These are phyloP conservation scores for Luffia ferchaultella DNA, from an alignment of 2,888 invertebrate genomes.

Conservation along the genomic window DNA sequence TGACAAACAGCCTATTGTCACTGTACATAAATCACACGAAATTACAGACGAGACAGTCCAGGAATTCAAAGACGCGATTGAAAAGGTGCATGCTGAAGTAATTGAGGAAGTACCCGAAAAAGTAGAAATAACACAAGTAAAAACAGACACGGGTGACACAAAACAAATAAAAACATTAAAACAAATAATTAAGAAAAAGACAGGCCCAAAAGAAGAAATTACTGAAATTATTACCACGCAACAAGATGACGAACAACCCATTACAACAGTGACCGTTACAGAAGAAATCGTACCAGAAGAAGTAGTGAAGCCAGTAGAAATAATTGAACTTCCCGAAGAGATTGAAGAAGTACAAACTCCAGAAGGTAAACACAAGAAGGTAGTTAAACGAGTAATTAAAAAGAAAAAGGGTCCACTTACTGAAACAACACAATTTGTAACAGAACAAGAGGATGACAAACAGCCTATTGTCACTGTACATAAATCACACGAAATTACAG, in stretches of 20 bases:
- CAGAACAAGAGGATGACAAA: conserved; percentile 39
- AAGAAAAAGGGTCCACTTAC: conserved; percentile 27
- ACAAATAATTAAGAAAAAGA: conserved; percentile 25
- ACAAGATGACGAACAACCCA: conserved; percentile 23
- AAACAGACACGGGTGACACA: conserved; percentile 20
- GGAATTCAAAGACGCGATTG: background rate
- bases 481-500: conserved; percentile 24
- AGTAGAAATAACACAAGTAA: conserved; percentile 27
- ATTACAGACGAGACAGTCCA: background rate
- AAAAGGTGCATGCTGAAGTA: conserved; percentile 1
- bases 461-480: conserved; percentile 24
- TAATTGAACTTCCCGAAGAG: conserved; percentile 22
- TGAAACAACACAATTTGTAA: conserved; percentile 49
- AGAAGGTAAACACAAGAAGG: conserved; percentile 2
- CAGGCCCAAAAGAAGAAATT: conserved; percentile 30
- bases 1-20: background rate
- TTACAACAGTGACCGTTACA: conserved; percentile 21
- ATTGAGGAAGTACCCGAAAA: conserved; percentile 33
- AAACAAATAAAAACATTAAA: conserved; percentile 19
- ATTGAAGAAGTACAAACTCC: conserved; percentile 5
- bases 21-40: no score
- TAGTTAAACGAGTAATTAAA: conserved; percentile 21
- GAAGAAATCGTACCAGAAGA: conserved; percentile 12
- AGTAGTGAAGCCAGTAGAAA: conserved; percentile 13
- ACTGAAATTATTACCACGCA: conserved; percentile 29